Conservation (phyloP, 2,888 invertebrate genomes). For the Amphipoea oculea region DNA sequence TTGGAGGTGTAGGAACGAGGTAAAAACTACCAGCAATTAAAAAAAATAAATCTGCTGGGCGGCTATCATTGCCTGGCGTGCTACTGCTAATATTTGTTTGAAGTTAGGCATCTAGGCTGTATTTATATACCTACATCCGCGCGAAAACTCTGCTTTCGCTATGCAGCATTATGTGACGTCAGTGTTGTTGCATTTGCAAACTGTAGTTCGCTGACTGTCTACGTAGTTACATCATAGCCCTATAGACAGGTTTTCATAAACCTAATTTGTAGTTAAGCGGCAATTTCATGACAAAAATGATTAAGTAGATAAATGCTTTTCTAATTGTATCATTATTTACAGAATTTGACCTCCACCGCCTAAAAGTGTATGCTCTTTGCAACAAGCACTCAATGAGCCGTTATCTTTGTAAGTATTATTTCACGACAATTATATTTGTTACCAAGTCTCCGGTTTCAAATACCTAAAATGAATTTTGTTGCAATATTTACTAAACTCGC, state of each 20-base stretch:
- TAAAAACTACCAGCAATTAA: not conserved
- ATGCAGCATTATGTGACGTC: not conserved
- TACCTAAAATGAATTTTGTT: not conserved
- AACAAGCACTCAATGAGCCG: not conserved
- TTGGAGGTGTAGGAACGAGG: no score
- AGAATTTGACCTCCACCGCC: not conserved
- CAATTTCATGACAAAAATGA: not conserved
- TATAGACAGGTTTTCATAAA: not conserved
- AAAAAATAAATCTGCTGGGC: not conserved
- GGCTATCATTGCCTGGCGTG: no score
- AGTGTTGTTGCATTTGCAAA: not conserved
- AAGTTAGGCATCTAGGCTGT: not conserved
- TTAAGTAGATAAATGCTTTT: not conserved
- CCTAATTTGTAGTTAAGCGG: not conserved
- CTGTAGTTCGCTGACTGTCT: not conserved
- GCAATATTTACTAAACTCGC: not conserved
- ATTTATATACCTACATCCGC: not conserved
- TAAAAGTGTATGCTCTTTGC: constrained; percentile 13
- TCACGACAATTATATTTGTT: no score
- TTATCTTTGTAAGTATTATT: not conserved
- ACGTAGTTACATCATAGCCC: not conserved
- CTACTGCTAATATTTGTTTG: not conserved
- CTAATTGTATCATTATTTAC: not conserved
- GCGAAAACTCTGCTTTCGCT: not conserved
- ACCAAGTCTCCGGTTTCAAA: not conserved